phyloP scores from a whole-genome alignment of 1,140 invertebrate genomes.

The Orius insidiosus region DNA sequence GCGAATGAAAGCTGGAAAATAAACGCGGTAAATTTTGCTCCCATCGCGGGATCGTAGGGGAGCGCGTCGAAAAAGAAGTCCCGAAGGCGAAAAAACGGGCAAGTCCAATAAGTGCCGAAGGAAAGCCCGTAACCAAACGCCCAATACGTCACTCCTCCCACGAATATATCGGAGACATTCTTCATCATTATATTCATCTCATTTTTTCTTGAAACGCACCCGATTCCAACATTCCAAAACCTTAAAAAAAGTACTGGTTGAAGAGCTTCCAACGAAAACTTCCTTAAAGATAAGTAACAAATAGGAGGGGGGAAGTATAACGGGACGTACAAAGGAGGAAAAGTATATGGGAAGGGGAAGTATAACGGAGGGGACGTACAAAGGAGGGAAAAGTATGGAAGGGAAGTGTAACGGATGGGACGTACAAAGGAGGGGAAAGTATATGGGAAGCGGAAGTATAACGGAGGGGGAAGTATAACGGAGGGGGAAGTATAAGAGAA shows the following conservation, averaged over 20 bases:
- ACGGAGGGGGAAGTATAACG: no score
- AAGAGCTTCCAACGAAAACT: no score
- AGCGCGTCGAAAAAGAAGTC: conserved; percentile 55
- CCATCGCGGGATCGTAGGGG: conserved; percentile 46
- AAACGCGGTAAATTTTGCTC: conserved; percentile 62
- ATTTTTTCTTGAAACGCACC: conserved; percentile 82
- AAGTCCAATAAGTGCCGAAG: conserved; percentile 58
- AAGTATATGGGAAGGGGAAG: no score
- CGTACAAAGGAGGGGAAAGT: no score
- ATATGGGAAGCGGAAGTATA: no score
- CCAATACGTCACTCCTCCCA: conserved; percentile 88
- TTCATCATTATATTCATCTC: conserved; percentile 98
- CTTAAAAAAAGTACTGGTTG: conserved; percentile 15
- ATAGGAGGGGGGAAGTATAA: no score
- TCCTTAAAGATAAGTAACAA: no score
- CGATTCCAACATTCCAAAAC: conserved; percentile 86
- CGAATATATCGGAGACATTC: conserved; percentile 79
- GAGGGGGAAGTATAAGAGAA: no score
- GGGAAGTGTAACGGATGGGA: no score
- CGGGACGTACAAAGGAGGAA: no score
- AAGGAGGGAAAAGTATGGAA: no score
- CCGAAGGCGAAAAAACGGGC: conserved; percentile 54
- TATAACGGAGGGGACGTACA: no score
- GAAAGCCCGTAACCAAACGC: conserved; percentile 84
- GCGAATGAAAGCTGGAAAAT: conserved; percentile 81